These are phyloP conservation scores for Xiphophorus couchianus DNA, from an alignment of 2,113 vertebrate species.

Conservation along the genomic window DNA sequence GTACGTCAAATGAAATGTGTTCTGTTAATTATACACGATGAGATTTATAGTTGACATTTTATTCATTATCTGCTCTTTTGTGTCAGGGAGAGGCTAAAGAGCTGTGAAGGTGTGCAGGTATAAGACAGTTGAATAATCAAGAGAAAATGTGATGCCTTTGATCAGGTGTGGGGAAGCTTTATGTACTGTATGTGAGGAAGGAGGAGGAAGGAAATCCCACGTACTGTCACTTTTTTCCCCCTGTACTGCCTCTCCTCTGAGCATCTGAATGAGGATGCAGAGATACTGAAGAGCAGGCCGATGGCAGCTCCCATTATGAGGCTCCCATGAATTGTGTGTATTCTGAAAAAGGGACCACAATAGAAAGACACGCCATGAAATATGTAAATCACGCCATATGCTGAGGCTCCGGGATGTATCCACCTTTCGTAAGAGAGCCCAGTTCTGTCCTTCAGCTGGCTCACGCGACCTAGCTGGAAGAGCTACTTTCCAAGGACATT, in stretches of 20 bases:
- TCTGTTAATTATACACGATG: background rate
- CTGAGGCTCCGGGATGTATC: slow-evolving; percentile 14
- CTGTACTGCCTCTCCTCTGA: background rate
- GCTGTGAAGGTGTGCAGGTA: slow-evolving; percentile 14
- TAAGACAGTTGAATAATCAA: slow-evolving; percentile 12
- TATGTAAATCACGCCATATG: slow-evolving; percentile 32
- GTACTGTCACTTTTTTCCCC: slow-evolving; percentile 12
- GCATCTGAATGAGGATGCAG: slow-evolving; percentile 18
- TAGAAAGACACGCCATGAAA: slow-evolving; percentile 28
- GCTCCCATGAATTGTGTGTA: slow-evolving; percentile 20
- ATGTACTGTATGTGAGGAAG: background rate
- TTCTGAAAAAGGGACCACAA: slow-evolving; percentile 21
- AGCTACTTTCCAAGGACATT: background rate
- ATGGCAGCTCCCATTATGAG: slow-evolving; percentile 28
- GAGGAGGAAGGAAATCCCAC: slow-evolving; percentile 12
- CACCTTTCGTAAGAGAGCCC: background rate
- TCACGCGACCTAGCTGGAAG: background rate
- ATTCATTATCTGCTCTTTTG: background rate
- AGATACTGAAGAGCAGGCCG: slow-evolving; percentile 15
- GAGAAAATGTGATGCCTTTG: slow-evolving; percentile 49
- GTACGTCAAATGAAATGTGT: background rate
- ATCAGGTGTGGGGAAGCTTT: slow-evolving; percentile 18
- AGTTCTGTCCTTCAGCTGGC: slow-evolving; percentile 22
- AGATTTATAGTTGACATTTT: background rate
- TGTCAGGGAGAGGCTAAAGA: background rate